Evolutionary conservation across 2,113 vertebrate genomes (phyloP), one percentile per base, ranked within the genome.

Genomic region (Numenius arquata): DNA sequence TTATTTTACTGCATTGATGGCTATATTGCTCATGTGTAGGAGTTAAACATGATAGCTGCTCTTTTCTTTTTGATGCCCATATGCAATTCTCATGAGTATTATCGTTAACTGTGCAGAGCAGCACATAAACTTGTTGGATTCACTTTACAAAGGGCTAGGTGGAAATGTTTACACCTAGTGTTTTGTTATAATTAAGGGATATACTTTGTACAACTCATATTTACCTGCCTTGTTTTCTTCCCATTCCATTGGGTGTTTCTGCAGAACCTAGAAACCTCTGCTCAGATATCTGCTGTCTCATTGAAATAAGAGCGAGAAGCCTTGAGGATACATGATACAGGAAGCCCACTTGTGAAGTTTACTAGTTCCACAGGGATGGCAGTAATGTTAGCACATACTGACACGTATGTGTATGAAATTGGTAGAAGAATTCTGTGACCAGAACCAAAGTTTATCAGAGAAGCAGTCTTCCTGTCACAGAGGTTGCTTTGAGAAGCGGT

Each of bases 391-490:
- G 63, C 89, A 56, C 7, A 4, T 41, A 41, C 25, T 52, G 25
- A 36, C 8, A 6, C 0, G 0, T 1, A 10, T 0, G 0, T 8
- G 17, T 7, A 18, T 8, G 55, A 85, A 71, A 22, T 8, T 8
- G 15, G 43, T 15, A 76, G 56, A 68, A 59, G 27, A 52, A 63
- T 25, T 41, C 55, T 58, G 50, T 55, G n/a, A 55, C n/a, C 32
- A 76, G 74, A 79, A 63, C 25, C 8, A 20, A 50, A 41, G 63
- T 32, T 71, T 53, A 30, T n/a, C 25, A 32, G 23, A 72, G 25
- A 81, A 59, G 12, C 20, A 17, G 17, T 38, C 48, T 59, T 81
- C 70, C 29, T 48, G 23, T 14, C 43, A n/a, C 30, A 75, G 77
- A 38, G 8, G 25, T 4, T 15, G 29, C 27, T 62, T 45, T 56